Conservation (phyloP, 2,113 vertebrate species). For the Mastomys coucha region DNA sequence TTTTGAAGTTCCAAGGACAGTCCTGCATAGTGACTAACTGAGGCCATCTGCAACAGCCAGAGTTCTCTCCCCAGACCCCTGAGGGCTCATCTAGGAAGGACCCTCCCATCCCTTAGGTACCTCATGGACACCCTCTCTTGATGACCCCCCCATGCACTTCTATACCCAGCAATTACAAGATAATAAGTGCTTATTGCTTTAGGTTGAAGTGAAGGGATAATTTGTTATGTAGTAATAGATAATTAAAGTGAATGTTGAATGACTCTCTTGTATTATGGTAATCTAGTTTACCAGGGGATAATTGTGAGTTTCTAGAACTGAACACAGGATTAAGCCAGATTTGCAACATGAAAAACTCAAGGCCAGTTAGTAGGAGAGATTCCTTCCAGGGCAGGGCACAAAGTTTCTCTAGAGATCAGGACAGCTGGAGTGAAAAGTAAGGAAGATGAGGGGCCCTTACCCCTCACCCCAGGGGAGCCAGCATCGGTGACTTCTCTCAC, state of each 20-base stretch:
- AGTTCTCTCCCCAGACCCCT: rapidly evolving
- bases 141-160: neutral
- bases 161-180: neutral
- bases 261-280: neutral
- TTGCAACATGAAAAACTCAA: neutral
- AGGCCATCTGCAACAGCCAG: neutral
- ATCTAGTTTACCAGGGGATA: neutral
- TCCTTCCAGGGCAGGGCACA: rapidly evolving
- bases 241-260: neutral
- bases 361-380: rapidly evolving
- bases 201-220: neutral
- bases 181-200: neutral
- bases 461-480: neutral
- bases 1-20: neutral
- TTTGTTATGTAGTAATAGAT: neutral
- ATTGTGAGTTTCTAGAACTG: neutral
- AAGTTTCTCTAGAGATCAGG: neutral
- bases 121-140: neutral
- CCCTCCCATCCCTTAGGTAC: rapidly evolving
- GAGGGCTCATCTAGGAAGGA: neutral
- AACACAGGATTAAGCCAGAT: neutral
- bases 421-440: neutral
- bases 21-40: rapidly evolving
- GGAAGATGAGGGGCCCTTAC: neutral
- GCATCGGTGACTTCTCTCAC: neutral